phyloP scores from a whole-genome alignment of 2,797 vertebrate genomes.

The Picus viridis region DNA sequence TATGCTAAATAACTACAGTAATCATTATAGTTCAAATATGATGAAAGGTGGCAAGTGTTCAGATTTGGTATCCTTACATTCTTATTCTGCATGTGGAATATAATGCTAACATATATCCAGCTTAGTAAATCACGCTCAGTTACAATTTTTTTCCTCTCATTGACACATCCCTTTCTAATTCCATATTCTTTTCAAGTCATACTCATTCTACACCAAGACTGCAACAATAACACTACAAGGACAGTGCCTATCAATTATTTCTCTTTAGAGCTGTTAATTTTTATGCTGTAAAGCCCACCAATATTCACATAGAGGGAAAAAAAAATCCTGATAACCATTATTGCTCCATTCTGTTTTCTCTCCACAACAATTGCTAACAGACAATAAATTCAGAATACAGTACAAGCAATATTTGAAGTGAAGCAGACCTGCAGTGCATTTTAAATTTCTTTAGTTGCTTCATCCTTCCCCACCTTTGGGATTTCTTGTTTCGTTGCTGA shows the following conservation, averaged over 20 bases:
- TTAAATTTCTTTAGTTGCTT: neutral
- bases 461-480: neutral
- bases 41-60: conserved; percentile 19
- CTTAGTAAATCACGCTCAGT: neutral
- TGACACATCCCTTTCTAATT: neutral
- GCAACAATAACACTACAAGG: neutral
- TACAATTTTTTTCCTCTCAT: neutral
- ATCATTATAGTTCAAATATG: conserved; percentile 34
- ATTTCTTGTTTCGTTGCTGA: neutral
- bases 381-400: neutral
- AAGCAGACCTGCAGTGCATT: neutral
- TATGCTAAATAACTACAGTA: conserved; percentile 42
- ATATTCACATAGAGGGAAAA: neutral
- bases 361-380: neutral
- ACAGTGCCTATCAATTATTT: neutral
- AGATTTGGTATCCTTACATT: neutral
- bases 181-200: neutral
- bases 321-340: neutral
- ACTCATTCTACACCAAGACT: neutral
- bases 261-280: conserved; percentile 12
- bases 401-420: neutral
- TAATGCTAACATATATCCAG: conserved; percentile 34
- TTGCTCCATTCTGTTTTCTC: neutral
- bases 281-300: conserved; percentile 1
- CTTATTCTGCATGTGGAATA: conserved; percentile 20